Evolutionary conservation across 2,888 invertebrate species (phyloP), one percentile per base, ranked within the genome.

Genomic region (Chymomyza fuscimana): DNA sequence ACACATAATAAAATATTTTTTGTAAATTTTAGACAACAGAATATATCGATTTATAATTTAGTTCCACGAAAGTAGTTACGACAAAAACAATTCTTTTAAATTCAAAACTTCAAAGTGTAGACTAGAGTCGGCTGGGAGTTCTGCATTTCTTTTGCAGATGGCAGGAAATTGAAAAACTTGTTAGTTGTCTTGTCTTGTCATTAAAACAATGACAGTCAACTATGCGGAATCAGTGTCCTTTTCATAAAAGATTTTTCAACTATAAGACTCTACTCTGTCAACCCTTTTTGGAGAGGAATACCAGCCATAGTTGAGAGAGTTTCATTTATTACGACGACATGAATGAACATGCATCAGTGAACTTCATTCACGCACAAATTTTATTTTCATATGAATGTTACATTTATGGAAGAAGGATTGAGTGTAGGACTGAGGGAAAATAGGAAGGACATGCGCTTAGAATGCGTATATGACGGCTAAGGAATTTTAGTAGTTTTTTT

Each of bases 361-460:
- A 61, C 65, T 68, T 69, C 70, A 74, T 77, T 79, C 77, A 87
- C 80, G 79, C 84, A 80, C 75, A 79, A 77, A 78, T 75, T 76
- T 65, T 29, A 58, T 58, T 15, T 25, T 54, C 54, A 22, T 58
- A 25, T 25, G 25, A 4, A 58, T 6, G 58, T 58, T 58, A 15
- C 22, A 46, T 58, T 58, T 5, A 62, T 19, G 15, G 19, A 62
- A 59, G 61, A 58, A 61, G 25, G 74, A 40, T 54, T 54, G 19
- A 19, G 54, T 19, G 52, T 19, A 2, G 2, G 25, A 25, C 10
- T 15, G 29, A n/a, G n/a, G n/a, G n/a, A n/a, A n/a, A n/a, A n/a
- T n/a, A n/a, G n/a, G n/a, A n/a, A 12, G 25, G 29, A 12, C 4
- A 22, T 29, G 12, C 32, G 32, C 32, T 15, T 10, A 22, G 12